Evolutionary conservation across 2,888 invertebrate genomes (phyloP).

Genomic region (Nomada lathburiana): DNA sequence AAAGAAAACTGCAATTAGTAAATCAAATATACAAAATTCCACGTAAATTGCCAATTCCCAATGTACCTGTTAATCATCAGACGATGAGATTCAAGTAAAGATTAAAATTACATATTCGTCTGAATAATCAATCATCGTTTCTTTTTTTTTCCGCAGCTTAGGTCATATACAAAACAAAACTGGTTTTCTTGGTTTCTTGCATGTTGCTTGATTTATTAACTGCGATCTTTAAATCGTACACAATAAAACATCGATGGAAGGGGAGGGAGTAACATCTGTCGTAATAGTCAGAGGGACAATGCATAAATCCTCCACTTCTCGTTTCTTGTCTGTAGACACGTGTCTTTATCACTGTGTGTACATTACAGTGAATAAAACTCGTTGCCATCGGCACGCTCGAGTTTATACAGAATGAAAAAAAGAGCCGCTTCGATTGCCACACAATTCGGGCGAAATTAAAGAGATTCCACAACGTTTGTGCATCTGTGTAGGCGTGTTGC

Average conservation of each 20-base stretch:
- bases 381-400: neutral
- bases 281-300: constrained; percentile 23
- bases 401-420: neutral
- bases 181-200: constrained; percentile 40
- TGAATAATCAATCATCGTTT: constrained; percentile 1
- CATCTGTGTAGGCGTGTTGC: neutral
- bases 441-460: constrained; percentile 9
- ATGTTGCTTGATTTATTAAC: constrained; percentile 62
- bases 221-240: constrained; percentile 49
- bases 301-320: constrained; percentile 17
- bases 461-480: neutral
- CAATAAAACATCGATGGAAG: neutral
- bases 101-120: constrained; percentile 27
- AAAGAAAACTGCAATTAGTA: neutral
- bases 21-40: neutral
- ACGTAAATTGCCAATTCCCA: neutral
- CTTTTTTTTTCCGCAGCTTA: constrained; percentile 33
- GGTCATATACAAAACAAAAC: constrained; percentile 58
- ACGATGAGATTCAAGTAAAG: neutral
- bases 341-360: neutral
- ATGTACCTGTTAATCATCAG: neutral
- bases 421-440: constrained; percentile 15
- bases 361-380: neutral
- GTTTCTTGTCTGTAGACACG: neutral
- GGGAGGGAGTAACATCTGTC: constrained; percentile 27